Percentiles rank a stretch among this genome's conserved stretches.
Conservation (phyloP, 2,888 invertebrate species). For the Eupithecia insigniata region DNA sequence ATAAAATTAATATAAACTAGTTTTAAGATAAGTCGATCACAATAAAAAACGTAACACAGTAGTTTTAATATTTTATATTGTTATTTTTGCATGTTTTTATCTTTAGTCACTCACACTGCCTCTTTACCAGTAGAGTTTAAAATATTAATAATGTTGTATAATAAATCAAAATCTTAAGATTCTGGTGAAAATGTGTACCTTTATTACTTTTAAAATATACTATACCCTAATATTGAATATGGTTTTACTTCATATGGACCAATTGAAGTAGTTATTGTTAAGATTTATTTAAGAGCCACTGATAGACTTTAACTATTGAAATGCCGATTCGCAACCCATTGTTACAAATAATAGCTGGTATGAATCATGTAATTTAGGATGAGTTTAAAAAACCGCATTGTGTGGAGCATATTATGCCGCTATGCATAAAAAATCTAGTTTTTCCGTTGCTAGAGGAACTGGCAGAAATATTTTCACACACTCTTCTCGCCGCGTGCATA, state of each 20-base stretch:
- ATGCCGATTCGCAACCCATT: background rate
- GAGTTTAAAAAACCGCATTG: background rate
- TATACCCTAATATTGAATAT: constrained; percentile 5
- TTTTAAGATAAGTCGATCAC: constrained; percentile 38
- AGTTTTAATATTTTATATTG: constrained; percentile 24
- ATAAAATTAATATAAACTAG: constrained; percentile 26
- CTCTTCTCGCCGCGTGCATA: too few species aligned
- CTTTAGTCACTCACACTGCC: constrained; percentile 31
- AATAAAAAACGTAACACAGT: constrained; percentile 34
- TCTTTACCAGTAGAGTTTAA: constrained; percentile 20
- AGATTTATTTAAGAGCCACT: background rate
- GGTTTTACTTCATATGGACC: background rate
- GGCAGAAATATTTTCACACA: background rate
- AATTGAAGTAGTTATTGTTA: background rate
- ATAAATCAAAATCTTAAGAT: constrained; percentile 5
- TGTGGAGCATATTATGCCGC: background rate
- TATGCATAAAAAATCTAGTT: background rate
- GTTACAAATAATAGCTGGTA: background rate
- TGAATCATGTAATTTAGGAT: background rate
- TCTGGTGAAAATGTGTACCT: background rate
- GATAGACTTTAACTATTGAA: background rate
- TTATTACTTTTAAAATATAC: constrained; percentile 5
- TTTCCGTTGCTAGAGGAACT: background rate
- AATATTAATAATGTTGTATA: constrained; percentile 8
- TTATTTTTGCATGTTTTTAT: constrained; percentile 35